Evolutionary conservation across 92 coral and sea anemone species (phyloP).

Genomic region (Palythoa grandis): DNA sequence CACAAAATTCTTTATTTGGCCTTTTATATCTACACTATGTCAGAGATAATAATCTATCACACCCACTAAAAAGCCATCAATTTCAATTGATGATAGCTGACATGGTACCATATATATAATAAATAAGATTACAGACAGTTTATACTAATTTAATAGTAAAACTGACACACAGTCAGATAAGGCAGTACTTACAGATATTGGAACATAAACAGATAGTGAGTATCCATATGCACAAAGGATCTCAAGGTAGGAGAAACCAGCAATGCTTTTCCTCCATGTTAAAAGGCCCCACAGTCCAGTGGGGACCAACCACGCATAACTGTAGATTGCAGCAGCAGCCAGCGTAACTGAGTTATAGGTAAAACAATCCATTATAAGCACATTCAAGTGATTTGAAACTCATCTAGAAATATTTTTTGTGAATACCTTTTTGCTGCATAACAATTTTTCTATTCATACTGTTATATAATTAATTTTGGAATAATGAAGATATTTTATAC

Average conservation of each 20-base stretch:
- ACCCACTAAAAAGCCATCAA: no score
- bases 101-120: no score
- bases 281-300: conserved; percentile 87
- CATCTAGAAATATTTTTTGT: neutral
- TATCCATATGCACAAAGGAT: conserved; percentile 98
- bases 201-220: conserved; percentile 91
- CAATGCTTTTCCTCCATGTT: conserved; percentile 91
- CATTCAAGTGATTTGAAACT: no score
- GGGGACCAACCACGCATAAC: conserved; percentile 91
- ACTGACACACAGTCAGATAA: neutral
- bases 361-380: neutral
- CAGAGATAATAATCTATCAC: no score
- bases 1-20: no score
- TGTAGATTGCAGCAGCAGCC: conserved; percentile 95
- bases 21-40: no score
- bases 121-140: no score
- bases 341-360: conserved; percentile 69
- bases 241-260: conserved; percentile 95
- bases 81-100: no score
- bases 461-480: no score
- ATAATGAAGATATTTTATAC: no score
- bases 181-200: conserved; percentile 84
- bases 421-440: no score
- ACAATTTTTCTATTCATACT: no score
- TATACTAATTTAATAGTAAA: neutral